Conservation (phyloP, 2,888 invertebrate species). For the Rhodophaea formosa region DNA sequence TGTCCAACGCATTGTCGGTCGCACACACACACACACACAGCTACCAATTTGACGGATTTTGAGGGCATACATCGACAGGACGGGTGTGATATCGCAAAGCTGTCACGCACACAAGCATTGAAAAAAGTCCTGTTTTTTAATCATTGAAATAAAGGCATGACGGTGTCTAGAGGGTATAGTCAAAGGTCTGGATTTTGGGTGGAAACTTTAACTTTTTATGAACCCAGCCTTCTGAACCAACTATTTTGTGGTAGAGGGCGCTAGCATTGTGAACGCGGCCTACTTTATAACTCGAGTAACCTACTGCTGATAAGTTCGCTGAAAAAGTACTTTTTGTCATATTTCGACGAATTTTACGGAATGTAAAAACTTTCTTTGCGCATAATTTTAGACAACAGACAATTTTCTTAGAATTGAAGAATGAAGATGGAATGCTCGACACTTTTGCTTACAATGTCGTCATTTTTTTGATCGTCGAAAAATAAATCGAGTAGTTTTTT, state of each 20-base stretch:
- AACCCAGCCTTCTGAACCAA: not conserved
- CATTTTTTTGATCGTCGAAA: too few relatives aligned
- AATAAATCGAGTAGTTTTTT: too few relatives aligned
- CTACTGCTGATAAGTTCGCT: conserved; percentile 20
- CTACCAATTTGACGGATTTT: too few relatives aligned
- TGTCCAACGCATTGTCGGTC: too few relatives aligned
- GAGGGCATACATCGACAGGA: too few relatives aligned
- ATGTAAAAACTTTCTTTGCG: not conserved
- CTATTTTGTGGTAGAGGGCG: conserved; percentile 7
- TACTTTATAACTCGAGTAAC: conserved; percentile 24
- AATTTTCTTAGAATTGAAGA: not conserved
- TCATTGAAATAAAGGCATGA: too few relatives aligned
- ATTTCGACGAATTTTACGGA: conserved; percentile 6
- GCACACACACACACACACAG: too few relatives aligned
- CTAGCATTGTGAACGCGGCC: conserved; percentile 21
- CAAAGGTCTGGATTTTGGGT: too few relatives aligned
- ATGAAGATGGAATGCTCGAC: not conserved
- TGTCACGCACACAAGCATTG: too few relatives aligned
- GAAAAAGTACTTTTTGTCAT: conserved; percentile 4
- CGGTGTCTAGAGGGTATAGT: too few relatives aligned
- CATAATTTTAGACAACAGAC: not conserved
- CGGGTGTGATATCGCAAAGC: too few relatives aligned
- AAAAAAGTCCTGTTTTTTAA: too few relatives aligned
- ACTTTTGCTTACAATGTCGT: not conserved
- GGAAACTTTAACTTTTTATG: not conserved